These are phyloP conservation scores for Chloropsis cyanopogon DNA, from an alignment of 2,113 vertebrate genomes.

Conservation along the genomic window DNA sequence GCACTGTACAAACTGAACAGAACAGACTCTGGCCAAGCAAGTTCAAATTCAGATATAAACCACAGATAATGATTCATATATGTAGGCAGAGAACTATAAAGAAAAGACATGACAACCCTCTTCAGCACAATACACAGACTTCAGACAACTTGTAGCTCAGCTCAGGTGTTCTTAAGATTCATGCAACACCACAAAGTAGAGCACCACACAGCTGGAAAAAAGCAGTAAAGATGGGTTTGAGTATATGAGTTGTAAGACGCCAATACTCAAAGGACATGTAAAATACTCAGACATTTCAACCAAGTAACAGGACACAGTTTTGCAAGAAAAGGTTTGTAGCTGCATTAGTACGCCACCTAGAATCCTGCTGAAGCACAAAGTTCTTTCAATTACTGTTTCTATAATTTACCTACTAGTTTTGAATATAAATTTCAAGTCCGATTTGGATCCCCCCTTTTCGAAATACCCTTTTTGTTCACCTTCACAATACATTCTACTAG, in stretches of 20 bases:
- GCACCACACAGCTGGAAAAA: neutral
- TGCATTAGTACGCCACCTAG: neutral
- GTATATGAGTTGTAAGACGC: neutral
- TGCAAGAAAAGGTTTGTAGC: neutral
- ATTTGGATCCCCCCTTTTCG: neutral
- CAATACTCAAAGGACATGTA: neutral
- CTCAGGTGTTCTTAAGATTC: neutral
- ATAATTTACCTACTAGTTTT: neutral
- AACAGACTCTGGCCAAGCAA: neutral
- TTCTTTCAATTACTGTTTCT: neutral
- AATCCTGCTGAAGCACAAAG: neutral
- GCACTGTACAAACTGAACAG: neutral
- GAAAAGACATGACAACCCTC: neutral
- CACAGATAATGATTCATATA: neutral
- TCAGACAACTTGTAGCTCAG: neutral
- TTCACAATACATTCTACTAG: neutral
- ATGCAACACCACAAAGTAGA: neutral
- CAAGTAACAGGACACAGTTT: neutral
- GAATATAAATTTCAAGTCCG: neutral
- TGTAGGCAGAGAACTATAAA: neutral
- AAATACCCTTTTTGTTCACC: neutral
- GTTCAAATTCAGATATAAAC: neutral
- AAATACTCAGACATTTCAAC: neutral
- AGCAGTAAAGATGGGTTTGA: neutral
- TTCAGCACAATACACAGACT: neutral